Percentiles rank a stretch among this genome's conserved stretches.
Evolutionary conservation across 2,113 vertebrate species (phyloP).

Genomic region (Oreochromis niloticus): DNA sequence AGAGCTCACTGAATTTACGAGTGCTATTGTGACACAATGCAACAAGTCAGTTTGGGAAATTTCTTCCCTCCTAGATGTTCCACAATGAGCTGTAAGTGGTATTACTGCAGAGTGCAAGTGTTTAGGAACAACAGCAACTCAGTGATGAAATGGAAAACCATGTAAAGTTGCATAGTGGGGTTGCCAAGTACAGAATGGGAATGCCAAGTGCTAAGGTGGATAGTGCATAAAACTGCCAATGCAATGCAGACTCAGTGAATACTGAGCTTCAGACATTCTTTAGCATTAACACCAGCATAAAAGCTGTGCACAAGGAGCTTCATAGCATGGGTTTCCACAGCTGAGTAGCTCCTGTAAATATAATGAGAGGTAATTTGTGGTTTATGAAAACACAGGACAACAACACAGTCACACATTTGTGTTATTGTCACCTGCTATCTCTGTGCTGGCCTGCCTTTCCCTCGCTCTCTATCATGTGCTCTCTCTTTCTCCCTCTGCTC

Average conservation of each 20-base stretch:
- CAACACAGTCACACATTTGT: not conserved
- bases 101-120: accelerated
- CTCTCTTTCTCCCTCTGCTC: not conserved
- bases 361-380: not conserved
- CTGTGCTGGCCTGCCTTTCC: too few species aligned
- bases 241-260: accelerated
- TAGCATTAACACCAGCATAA: not conserved
- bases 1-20: not conserved
- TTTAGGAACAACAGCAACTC: not conserved
- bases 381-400: not conserved
- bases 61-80: not conserved
- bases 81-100: not conserved
- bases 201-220: not conserved
- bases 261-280: not conserved
- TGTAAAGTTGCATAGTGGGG: accelerated
- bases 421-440: not conserved
- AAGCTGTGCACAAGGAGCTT: not conserved
- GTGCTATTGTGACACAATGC: not conserved
- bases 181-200: not conserved
- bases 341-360: not conserved
- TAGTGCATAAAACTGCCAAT: not conserved
- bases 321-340: not conserved
- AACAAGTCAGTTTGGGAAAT: not conserved
- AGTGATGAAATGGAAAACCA: not conserved
- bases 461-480: too few species aligned